A percentile compares a stretch with the other conserved stretches of the same genome.
These are phyloP conservation scores for Pipistrellus pipistrellus DNA, from an alignment of 2,797 vertebrate species.

Conservation along the genomic window DNA sequence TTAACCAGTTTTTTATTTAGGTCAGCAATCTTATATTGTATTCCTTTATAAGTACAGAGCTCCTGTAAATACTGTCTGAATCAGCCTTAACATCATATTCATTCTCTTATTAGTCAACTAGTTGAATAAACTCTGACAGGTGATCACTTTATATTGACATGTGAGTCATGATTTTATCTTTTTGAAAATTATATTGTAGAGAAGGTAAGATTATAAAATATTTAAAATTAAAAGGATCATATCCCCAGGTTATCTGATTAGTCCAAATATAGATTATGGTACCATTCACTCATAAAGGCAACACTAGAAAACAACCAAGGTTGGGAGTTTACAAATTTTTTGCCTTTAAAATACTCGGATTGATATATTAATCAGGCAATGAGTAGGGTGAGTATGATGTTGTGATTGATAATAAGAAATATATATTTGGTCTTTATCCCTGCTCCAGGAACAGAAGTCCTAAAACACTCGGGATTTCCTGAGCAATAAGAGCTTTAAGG, in stretches of 20 bases:
- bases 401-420: constrained; percentile 6
- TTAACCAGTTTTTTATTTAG: neutral
- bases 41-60: constrained; percentile 28
- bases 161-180: constrained; percentile 17
- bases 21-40: neutral
- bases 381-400: neutral
- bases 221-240: constrained; percentile 41
- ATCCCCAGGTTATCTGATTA: neutral
- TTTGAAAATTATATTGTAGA: constrained; percentile 37
- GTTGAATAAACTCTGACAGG: constrained; percentile 20
- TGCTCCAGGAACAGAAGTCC: neutral
- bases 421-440: neutral
- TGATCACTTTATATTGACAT: neutral
- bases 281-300: neutral
- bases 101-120: constrained; percentile 8
- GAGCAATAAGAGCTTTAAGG: neutral
- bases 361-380: constrained; percentile 15
- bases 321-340: neutral
- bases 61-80: constrained; percentile 7
- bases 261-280: neutral
- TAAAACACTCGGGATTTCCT: constrained; percentile 9
- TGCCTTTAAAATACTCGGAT: constrained; percentile 7
- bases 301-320: constrained; percentile 12
- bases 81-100: neutral
- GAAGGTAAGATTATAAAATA: constrained; percentile 37